Evolutionary conservation across 2,888 invertebrate species (phyloP), one percentile per base, ranked within the genome.

Genomic region (Drosophila testacea): DNA sequence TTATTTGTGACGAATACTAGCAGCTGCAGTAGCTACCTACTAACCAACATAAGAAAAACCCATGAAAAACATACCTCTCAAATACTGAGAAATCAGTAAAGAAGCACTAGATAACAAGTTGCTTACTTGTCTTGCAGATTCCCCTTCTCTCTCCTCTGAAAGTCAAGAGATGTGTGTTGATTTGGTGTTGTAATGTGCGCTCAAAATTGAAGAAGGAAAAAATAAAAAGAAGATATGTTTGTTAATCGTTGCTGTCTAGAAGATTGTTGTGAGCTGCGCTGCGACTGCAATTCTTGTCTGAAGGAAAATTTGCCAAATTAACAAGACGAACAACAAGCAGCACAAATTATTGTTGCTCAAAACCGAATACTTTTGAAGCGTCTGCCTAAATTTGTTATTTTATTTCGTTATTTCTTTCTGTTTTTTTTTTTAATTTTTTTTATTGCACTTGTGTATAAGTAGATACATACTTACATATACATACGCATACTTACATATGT

Each of bases 111-210:
- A 65, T 81, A 83, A 83, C 82, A 76, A 87, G 82, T 83, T 87
- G 67, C 55, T 30, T 34, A 28, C 41, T 42, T 63, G 34, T 4
- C 2, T n/a, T 48, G 5, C 57, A 47, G 54, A 41, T 9, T 9
- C 6, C 36, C n/a, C 27, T 4, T 6, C 36, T 9, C 22, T 6
- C 16, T 48, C 32, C 16, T 22, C 22, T 22, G 22, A 55, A 50
- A 6, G 9, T 30, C 41, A 56, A 38, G 36, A 11, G 52, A 13
- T 52, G 28, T 66, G 55, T 64, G 56, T 39, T 55, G 34, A 66
- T 60, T 65, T 59, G 62, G 74, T 88, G 70, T 83, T 88, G 86
- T 77, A 88, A 85, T 79, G 62, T 69, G 77, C 63, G 68, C 60
- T 76, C 54, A 69, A 67, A 70, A 70, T 11, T 38, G 9, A 27